Evolutionary conservation across 2,113 vertebrate genomes (phyloP), one percentile per base, ranked within the genome.

Genomic region (Odontesthes bonariensis): DNA sequence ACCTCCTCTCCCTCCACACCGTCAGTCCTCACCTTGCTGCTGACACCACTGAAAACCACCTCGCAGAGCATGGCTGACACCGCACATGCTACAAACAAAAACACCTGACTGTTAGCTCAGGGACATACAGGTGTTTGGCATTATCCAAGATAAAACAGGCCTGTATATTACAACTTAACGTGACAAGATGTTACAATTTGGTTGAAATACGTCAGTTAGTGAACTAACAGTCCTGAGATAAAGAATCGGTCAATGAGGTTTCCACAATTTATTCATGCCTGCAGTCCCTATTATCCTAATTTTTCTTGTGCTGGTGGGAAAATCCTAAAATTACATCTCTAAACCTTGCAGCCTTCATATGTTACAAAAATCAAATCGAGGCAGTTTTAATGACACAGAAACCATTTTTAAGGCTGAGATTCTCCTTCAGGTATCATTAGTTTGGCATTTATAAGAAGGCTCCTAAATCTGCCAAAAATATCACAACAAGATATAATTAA

Each of bases 41-140:
- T 78, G 75, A 89, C 10, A 31, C 88, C 84, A 5, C 91, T 88
- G 0, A 87, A 66, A 61, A 94, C 85, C 70, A 95, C 54, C 81
- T 96, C 94, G 7, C 79, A 69, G 79, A 98, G 84, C 90, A 97
- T 89, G 17, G 95, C 95, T 0, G 88, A 94, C 73, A 97, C 88
- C 0, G 95, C 96, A 52, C 96, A 98, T 0, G 96, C 98, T 98
- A 68, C 10, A 27, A 59, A 54, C 55, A 64, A 23, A 31, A 20
- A 69, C 42, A 62, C 49, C 5, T 14, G 17, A 66, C 17, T 11
- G 31, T 57, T 49, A 6, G 31, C 27, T 65, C 3, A 0, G 2
- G 12, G 38, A 19, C 16, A n/a, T 4, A 27, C 17, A 38, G 1
- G 47, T 33, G 42, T 44, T 16, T 9, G 23, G 53, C 23, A 27